Conservation (phyloP, 2,113 vertebrate genomes). For the Alosa alosa region DNA sequence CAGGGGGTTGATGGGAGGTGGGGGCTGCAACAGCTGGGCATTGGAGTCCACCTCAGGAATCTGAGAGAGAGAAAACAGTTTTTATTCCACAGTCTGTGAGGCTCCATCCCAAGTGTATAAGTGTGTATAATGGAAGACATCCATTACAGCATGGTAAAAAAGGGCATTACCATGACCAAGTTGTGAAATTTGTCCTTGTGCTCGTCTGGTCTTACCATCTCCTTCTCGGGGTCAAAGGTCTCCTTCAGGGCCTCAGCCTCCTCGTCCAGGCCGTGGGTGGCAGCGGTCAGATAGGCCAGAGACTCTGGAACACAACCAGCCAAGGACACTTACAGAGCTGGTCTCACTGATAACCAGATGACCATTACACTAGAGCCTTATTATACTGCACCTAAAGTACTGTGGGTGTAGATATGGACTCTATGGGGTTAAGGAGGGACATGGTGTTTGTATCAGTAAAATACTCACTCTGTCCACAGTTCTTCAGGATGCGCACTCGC, state of each 20-base stretch:
- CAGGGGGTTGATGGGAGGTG: conserved; percentile 93
- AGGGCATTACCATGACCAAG: too few relatives aligned
- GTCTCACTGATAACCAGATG: not conserved
- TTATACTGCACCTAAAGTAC: too few relatives aligned
- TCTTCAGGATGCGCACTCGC: conserved; percentile 92
- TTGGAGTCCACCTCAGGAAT: conserved; percentile 88
- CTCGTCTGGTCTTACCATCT: conserved; percentile 74
- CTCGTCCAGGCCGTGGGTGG: conserved; percentile 93
- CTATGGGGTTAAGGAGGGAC: not conserved
- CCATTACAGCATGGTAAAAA: too few relatives aligned
- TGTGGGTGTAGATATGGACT: not conserved
- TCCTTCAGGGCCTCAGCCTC: conserved; percentile 91
- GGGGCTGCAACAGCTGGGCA: conserved; percentile 89
- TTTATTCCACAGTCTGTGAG: too few relatives aligned
- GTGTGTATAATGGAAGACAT: too few relatives aligned
- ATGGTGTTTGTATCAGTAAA: not conserved
- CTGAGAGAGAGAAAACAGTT: conserved; percentile 55
- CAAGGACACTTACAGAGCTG: not conserved
- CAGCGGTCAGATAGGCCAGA: conserved; percentile 94
- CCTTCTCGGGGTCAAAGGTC: conserved; percentile 92
- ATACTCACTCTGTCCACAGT: conserved; percentile 93
- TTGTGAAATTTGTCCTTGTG: not conserved
- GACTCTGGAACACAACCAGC: conserved; percentile 76
- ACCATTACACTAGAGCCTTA: too few relatives aligned
- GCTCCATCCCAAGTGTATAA: too few relatives aligned